These are phyloP conservation scores for Aromia moschata DNA, from an alignment of 2,888 invertebrate species.

Conservation along the genomic window DNA sequence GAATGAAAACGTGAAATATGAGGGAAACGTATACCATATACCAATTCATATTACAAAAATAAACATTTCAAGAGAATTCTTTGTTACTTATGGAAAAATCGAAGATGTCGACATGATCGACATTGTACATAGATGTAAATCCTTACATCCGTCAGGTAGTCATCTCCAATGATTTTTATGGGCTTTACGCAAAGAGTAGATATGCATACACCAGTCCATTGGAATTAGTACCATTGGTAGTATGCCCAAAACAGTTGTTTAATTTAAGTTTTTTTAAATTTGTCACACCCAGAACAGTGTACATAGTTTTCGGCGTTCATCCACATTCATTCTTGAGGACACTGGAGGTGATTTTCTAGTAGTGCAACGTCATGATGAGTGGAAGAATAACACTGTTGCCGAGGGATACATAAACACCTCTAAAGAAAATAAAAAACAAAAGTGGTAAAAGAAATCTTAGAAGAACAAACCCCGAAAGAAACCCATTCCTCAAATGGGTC, in stretches of 20 bases:
- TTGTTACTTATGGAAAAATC: not conserved
- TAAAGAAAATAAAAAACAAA: not conserved
- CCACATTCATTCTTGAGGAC: constrained; percentile 21
- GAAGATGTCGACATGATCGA: not conserved
- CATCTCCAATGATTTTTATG: not conserved
- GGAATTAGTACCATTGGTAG: not conserved
- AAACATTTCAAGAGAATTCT: not conserved
- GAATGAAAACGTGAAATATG: too few relatives aligned
- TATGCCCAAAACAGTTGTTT: constrained; percentile 11
- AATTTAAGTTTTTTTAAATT: constrained; percentile 18
- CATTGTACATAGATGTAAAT: not conserved
- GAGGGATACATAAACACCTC: constrained; percentile 1
- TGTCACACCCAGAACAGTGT: constrained; percentile 15
- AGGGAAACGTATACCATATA: too few relatives aligned
- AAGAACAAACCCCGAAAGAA: too few relatives aligned
- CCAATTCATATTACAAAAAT: too few relatives aligned
- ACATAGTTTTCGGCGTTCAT: constrained; percentile 23
- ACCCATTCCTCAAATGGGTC: too few relatives aligned
- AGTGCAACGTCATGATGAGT: not conserved
- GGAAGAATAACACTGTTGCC: not conserved
- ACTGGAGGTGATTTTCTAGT: constrained; percentile 1
- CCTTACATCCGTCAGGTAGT: not conserved
- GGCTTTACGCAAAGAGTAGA: not conserved
- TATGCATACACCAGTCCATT: not conserved
- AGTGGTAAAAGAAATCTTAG: too few relatives aligned